Evolutionary conservation across 2,113 vertebrate species (phyloP).

Genomic region (Grammomys dolichurus): DNA sequence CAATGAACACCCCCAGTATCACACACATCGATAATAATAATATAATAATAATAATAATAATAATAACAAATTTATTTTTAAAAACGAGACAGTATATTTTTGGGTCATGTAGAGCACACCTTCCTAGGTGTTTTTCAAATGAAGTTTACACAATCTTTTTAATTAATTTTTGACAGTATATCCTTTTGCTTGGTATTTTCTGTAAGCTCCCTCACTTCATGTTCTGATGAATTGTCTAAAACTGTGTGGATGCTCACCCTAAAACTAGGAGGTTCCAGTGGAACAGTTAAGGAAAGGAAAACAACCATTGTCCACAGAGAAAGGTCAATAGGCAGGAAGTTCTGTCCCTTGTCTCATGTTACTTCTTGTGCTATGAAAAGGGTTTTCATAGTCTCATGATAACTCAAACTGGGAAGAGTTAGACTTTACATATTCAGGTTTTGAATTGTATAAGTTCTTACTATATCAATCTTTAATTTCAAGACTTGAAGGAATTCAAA

Average conservation of each 20-base stretch:
- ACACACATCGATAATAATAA: background rate
- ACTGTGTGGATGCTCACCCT: background rate
- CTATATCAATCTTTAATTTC: background rate
- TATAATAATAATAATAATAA: background rate
- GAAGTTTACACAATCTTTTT: background rate
- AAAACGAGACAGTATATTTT: background rate
- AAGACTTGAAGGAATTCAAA: background rate
- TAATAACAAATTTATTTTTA: background rate
- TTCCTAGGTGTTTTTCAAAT: background rate
- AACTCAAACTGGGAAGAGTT: background rate
- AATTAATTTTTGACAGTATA: background rate
- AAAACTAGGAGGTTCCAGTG: background rate
- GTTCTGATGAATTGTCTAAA: background rate
- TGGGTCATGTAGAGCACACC: background rate
- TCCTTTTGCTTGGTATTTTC: background rate
- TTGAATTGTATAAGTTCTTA: background rate
- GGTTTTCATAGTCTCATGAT: background rate
- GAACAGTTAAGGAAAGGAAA: background rate
- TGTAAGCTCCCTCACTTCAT: background rate
- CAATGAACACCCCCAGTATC: background rate
- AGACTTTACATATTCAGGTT: background rate
- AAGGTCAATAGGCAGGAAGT: no score
- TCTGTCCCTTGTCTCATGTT: background rate
- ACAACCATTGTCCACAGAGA: background rate
- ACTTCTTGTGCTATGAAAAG: background rate